Evolutionary conservation across 2,888 invertebrate genomes (phyloP), one percentile per base, ranked within the genome.

Genomic region (Lasioglossum figueresi): DNA sequence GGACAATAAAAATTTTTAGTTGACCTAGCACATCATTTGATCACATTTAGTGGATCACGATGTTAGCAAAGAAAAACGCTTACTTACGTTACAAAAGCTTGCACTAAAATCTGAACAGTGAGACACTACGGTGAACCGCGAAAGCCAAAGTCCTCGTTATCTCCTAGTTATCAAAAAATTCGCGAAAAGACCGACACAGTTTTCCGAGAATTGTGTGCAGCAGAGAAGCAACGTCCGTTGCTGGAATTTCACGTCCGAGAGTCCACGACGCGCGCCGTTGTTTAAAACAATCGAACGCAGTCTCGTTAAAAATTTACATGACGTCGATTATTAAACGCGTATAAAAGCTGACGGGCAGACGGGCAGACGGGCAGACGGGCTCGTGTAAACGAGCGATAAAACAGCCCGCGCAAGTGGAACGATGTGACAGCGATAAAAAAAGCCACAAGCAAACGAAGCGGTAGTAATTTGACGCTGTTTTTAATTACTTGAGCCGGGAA

Each of bases 381-480:
- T 66, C 66, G 66, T 66, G 66, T 66, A 66, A 66, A 66, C 66
- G 66, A 34, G 66, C 66, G 31, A 66, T 66, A 34, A 34, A 66
- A 40, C 80, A 52, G 48, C 72, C 34, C 52, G 43, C 45, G 56
- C 34, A 43, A 83, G 45, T 23, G 63, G 75, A 31, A 43, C 56
- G 78, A 66, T 56, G 27, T 10, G 52, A 37, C 59, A 40, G 23
- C 63, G 82, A 76, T 70, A 63, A 83, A 72, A 72, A 76, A 72
- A 37, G 23, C 37, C 8, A 12, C n/a, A 8, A n/a, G 10, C 31
- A 73, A 77, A 83, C 45, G 72, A 76, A 37, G 34, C 82, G 45
- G 14, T 6, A 73, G 71, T 76, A 77, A 83, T 83, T 77, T 34
- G 45, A 71, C 74, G 37, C 27, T 73, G 83, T 68, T 76, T 83